phyloP scores from a whole-genome alignment of 2,888 invertebrate genomes.

The Chesias legatella region DNA sequence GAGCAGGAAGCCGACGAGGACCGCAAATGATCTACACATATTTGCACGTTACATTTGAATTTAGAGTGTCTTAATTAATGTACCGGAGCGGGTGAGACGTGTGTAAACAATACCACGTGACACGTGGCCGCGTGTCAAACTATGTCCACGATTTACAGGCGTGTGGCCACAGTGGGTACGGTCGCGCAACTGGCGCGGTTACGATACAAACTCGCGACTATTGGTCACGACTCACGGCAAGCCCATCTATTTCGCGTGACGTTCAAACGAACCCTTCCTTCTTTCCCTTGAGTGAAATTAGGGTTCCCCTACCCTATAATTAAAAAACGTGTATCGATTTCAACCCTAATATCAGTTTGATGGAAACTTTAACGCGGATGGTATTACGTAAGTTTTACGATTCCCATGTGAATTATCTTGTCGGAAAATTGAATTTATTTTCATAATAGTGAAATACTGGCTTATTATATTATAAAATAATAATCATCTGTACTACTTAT shows the following conservation, averaged over 20 bases:
- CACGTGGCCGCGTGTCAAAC: constrained; percentile 55
- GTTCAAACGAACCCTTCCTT: constrained; percentile 72
- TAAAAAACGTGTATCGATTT: constrained; percentile 59
- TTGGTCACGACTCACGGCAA: constrained; percentile 69
- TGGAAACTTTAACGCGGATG: constrained; percentile 26
- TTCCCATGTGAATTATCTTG: constrained; percentile 3
- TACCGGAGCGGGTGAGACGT: constrained; percentile 8
- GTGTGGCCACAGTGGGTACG: constrained; percentile 73
- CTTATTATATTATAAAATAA: too few species aligned
- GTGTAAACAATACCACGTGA: constrained; percentile 35
- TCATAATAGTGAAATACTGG: too few species aligned
- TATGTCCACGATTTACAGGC: constrained; percentile 59
- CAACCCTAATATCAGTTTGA: constrained; percentile 38
- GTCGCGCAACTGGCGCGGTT: constrained; percentile 64
- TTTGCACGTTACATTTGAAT: constrained; percentile 33
- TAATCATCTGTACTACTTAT: too few species aligned
- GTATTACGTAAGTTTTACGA: constrained; percentile 16
- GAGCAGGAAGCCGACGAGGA: constrained; percentile 55
- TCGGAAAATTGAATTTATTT: neutral
- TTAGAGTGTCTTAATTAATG: constrained; percentile 3
- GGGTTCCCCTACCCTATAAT: constrained; percentile 57
- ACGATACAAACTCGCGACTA: constrained; percentile 66
- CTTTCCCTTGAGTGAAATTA: constrained; percentile 67
- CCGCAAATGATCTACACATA: constrained; percentile 44
- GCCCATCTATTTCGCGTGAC: constrained; percentile 76